Percentiles rank a stretch among this genome's conserved stretches.
phyloP scores from a whole-genome alignment of 1,140 invertebrate species.

The Adoxophyes honmai region DNA sequence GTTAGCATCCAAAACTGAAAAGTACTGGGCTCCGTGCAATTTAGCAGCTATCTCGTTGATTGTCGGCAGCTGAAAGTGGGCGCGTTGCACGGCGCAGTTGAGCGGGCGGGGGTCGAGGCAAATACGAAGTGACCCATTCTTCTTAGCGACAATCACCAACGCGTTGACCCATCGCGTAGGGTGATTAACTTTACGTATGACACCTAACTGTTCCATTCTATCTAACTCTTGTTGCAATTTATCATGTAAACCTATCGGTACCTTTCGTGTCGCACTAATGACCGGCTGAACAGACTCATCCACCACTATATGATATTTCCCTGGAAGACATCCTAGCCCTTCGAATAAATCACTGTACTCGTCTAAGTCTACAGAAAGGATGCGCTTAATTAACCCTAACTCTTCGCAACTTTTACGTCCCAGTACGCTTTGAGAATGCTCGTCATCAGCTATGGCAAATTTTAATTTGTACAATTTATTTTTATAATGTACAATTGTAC shows the following conservation, averaged over 20 bases:
- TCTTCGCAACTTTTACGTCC: conserved; percentile 2
- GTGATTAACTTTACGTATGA: conserved; percentile 16
- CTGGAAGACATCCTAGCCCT: conserved; percentile 15
- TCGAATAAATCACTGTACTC: conserved; percentile 5
- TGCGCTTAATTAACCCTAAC: conserved; percentile 15
- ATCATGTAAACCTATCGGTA: conserved; percentile 3
- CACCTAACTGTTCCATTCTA: conserved; percentile 3
- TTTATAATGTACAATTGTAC: not conserved
- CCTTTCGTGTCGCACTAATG: conserved; percentile 8
- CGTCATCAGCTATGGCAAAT: conserved; percentile 13
- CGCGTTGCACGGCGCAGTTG: no score
- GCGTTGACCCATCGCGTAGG: no score
- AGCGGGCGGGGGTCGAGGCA: no score
- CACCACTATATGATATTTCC: conserved; percentile 6
- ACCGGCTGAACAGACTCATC: not conserved
- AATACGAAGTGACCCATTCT: no score
- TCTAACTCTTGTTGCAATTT: conserved; percentile 1
- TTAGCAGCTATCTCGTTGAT: no score
- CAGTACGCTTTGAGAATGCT: conserved; percentile 17
- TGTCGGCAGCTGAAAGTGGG: no score
- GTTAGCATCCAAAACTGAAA: conserved; percentile 24
- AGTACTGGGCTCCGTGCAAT: conserved; percentile 20
- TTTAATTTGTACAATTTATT: conserved; percentile 1
- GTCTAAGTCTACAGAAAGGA: conserved; percentile 1
- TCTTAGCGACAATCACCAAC: no score